Evolutionary conservation across 2,888 invertebrate species (phyloP).

Genomic region (Macrosiphum euphorbiae): DNA sequence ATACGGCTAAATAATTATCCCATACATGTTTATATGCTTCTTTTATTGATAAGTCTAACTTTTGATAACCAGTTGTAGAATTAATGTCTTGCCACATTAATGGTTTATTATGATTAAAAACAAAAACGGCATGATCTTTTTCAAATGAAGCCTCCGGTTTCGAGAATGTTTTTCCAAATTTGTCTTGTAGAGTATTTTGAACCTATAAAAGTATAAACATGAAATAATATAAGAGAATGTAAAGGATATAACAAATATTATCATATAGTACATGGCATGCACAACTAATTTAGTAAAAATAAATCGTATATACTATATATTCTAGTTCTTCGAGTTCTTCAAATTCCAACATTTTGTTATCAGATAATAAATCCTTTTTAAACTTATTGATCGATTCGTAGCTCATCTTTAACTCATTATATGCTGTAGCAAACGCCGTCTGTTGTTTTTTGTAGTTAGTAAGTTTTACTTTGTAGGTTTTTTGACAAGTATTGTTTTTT

Average conservation of each 20-base stretch:
- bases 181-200: not conserved
- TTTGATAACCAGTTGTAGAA: not conserved
- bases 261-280: too few species aligned
- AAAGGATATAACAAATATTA: not conserved
- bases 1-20: not conserved
- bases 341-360: not conserved
- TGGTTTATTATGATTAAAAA: not conserved
- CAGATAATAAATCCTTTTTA: not conserved
- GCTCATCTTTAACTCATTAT: not conserved
- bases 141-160: not conserved
- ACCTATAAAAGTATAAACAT: conserved; percentile 16
- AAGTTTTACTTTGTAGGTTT: not conserved
- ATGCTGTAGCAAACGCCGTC: not conserved
- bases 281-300: not conserved
- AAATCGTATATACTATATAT: not conserved
- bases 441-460: not conserved
- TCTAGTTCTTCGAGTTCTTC: not conserved
- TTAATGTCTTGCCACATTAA: not conserved
- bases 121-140: not conserved
- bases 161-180: not conserved
- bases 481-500: not conserved
- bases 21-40: not conserved
- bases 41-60: conserved; percentile 21
- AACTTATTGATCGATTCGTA: not conserved
- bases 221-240: not conserved